These are phyloP conservation scores for Embiotoca jacksoni DNA, from an alignment of 2,113 vertebrate species.

Conservation along the genomic window DNA sequence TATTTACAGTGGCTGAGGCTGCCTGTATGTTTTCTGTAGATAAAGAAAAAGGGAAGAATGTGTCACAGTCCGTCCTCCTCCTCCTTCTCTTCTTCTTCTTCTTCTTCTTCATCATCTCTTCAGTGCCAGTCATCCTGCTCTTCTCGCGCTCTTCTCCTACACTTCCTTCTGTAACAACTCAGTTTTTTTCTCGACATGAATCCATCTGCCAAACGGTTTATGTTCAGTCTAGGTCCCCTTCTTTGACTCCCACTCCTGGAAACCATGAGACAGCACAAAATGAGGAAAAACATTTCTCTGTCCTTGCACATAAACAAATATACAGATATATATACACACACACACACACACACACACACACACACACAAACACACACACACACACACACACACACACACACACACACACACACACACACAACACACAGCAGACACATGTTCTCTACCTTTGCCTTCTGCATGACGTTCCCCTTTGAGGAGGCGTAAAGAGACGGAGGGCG, in stretches of 20 bases:
- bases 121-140: conserved; percentile 25
- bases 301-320: background rate
- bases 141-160: conserved; percentile 27
- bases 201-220: background rate
- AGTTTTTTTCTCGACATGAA: conserved; percentile 6
- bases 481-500: conserved; percentile 89
- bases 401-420: no score
- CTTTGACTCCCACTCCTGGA: conserved; percentile 96
- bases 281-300: conserved; percentile 28
- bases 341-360: no score
- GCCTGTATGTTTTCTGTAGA: conserved; percentile 20
- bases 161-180: conserved; percentile 27
- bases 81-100: background rate
- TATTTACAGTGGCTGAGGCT: conserved; percentile 57
- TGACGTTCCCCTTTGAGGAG: conserved; percentile 91
- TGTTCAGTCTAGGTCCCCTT: conserved; percentile 85
- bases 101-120: conserved; percentile 21
- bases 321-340: no score
- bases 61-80: conserved; percentile 3
- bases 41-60: conserved; percentile 3
- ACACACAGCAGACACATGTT: background rate
- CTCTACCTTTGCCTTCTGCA: conserved; percentile 95
- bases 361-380: no score
- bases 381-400: no score
- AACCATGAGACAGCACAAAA: conserved; percentile 28